These are phyloP conservation scores for Cyclophora albipunctata DNA, from an alignment of 2,888 invertebrate species.

Conservation along the genomic window DNA sequence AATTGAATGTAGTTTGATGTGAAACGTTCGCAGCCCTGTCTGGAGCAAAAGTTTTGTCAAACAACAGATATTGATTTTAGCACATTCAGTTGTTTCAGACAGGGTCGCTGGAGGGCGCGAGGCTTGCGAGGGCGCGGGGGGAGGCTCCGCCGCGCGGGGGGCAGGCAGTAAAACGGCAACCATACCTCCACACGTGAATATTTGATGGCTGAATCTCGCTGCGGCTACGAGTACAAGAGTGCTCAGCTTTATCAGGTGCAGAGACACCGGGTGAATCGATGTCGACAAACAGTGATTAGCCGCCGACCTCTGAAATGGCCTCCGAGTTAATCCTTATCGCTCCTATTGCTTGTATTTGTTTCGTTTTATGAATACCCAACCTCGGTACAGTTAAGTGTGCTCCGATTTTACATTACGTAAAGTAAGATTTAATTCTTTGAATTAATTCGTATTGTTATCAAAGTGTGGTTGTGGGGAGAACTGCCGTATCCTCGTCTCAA, in stretches of 20 bases:
- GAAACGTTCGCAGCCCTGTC: constrained; percentile 5
- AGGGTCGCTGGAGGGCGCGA: constrained; percentile 45
- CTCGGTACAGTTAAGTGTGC: no score
- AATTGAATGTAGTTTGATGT: no score
- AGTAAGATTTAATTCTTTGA: no score
- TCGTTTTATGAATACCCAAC: no score
- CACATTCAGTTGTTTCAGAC: constrained; percentile 69
- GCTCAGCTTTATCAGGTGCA: constrained; percentile 36
- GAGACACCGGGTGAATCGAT: constrained; percentile 25
- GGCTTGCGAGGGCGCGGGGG: constrained; percentile 23
- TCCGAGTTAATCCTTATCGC: constrained; percentile 19
- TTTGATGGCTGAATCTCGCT: constrained; percentile 69
- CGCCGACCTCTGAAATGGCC: constrained; percentile 28
- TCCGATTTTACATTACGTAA: no score
- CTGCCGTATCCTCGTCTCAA: no score
- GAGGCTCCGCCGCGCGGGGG: constrained; percentile 9
- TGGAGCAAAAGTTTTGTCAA: constrained; percentile 52
- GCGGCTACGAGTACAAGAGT: constrained; percentile 46
- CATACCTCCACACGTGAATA: constrained; percentile 69
- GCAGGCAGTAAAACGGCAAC: constrained; percentile 63
- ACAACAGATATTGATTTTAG: constrained; percentile 70
- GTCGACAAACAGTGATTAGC: constrained; percentile 31
- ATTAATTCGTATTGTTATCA: no score
- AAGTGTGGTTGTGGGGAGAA: no score
- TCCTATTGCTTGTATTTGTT: constrained; percentile 1